Base-by-base conservation (phyloP, 92 coral and sea anemone species). In the Palythoa grandis region DNA sequence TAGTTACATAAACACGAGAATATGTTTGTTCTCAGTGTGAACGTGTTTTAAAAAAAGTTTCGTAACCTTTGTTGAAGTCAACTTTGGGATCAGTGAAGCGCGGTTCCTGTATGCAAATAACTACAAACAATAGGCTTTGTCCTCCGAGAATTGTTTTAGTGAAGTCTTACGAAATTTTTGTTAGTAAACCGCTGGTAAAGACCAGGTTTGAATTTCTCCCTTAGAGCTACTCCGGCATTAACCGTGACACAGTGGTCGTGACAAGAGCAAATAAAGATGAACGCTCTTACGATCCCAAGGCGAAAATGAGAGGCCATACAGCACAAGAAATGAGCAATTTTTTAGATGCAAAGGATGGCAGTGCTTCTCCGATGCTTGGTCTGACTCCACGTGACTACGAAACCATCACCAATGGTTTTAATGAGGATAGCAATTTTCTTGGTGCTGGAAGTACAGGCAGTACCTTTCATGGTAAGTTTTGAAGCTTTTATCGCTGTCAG, bases 371-470 rank as follows among this genome's bases (percentile, higher is more conserved):
- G 53, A 19, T 52, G 12, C 79, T 75, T 14, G 79, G 79, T 3
- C 60, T 75, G 60, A 50, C 61, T 2, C 53, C 24, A n/a, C 61
- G 4, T 23, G 79, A 75, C 38, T 75, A 75, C 23, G 79, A 75
- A 48, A 75, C 79, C 22, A 11, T 75, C 1, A 75, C 79, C 20
- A 75, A 17, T 7, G 79, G 79, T 16, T 75, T 75, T 75, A 75
- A 40, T 52, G 79, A 75, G 37, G 65, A 35, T 3, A 52, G 24
- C 79, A 75, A 29, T 24, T 75, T 50, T 4, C 79, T 75, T 48
- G 79, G 79, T 20, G 40, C 61, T 22, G 79, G 79, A 4, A 52
- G 61, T 7, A 75, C 63, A 3, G 79, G 79, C 19, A 75, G 47
- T 13, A 54, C 60, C 1, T 75, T 75, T 48, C 38, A 1, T 75